Conservation (phyloP, 2,888 invertebrate species). For the Halictus ligatus region DNA sequence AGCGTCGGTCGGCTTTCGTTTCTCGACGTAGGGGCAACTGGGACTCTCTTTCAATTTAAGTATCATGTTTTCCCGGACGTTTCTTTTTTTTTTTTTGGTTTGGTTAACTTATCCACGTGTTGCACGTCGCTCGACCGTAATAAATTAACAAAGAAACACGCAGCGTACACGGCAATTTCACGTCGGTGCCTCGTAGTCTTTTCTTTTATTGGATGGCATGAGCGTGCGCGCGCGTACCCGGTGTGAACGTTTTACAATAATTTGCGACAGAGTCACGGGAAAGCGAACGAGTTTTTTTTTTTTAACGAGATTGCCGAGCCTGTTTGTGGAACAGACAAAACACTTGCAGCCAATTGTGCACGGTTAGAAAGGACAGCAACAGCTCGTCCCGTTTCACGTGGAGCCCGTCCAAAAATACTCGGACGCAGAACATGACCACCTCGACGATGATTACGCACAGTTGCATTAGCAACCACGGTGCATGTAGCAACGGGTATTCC, state of each 20-base stretch:
- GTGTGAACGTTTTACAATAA: slow-evolving; percentile 19
- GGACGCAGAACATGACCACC: slow-evolving; percentile 77
- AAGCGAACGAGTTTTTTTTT: background rate
- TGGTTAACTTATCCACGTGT: slow-evolving; percentile 36
- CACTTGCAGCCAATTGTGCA: slow-evolving; percentile 83
- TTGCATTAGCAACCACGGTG: slow-evolving; percentile 83
- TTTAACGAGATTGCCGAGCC: slow-evolving; percentile 56
- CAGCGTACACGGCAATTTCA: slow-evolving; percentile 27
- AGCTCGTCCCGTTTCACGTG: slow-evolving; percentile 80
- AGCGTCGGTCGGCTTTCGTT: background rate
- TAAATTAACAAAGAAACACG: slow-evolving; percentile 18
- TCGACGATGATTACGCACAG: slow-evolving; percentile 81
- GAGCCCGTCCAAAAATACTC: slow-evolving; percentile 80
- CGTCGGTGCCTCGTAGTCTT: background rate
- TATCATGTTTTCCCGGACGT: slow-evolving; percentile 11
- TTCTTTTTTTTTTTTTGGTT: slow-evolving; percentile 12
- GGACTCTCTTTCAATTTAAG: slow-evolving; percentile 31
- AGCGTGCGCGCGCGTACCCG: background rate
- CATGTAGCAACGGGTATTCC: slow-evolving; percentile 82
- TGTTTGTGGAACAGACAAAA: slow-evolving; percentile 81
- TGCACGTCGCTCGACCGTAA: background rate
- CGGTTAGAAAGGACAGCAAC: slow-evolving; percentile 75
- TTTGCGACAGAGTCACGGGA: background rate
- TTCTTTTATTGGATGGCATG: slow-evolving; percentile 19
- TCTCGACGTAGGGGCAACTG: background rate